phyloP scores from a whole-genome alignment of 2,888 invertebrate species.

The Drosophila paracracens region DNA sequence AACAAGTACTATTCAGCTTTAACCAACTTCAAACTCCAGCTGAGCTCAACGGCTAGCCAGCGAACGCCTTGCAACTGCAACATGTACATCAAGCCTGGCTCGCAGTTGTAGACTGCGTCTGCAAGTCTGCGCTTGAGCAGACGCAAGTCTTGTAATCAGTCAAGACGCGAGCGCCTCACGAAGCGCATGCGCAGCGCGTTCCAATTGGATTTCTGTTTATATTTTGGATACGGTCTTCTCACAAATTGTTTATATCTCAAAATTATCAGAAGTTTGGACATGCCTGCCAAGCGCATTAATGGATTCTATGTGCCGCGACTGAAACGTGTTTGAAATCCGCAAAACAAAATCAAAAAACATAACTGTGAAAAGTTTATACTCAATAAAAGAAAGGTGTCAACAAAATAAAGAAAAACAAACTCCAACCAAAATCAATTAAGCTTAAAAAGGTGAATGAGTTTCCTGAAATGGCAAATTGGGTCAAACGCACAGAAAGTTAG shows the following conservation, averaged over 20 bases:
- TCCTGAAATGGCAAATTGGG: constrained; percentile 59
- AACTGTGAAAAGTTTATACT: constrained; percentile 29
- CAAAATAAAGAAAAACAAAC: constrained; percentile 27
- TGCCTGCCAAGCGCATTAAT: constrained; percentile 47
- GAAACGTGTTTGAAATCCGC: constrained; percentile 71
- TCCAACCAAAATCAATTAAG: constrained; percentile 26
- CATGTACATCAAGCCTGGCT: constrained; percentile 9
- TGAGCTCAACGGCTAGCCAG: neutral
- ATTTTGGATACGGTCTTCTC: neutral
- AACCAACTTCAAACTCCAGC: neutral
- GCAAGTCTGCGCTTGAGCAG: constrained; percentile 19
- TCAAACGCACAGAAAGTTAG: constrained; percentile 66
- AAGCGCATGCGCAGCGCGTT: constrained; percentile 65
- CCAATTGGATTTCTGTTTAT: neutral
- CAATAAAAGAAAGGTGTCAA: constrained; percentile 34
- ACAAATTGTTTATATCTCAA: neutral
- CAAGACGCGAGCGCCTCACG: constrained; percentile 48
- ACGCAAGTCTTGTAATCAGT: constrained; percentile 43
- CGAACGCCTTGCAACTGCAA: constrained; percentile 13
- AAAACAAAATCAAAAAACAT: constrained; percentile 32
- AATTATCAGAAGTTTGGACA: constrained; percentile 23
- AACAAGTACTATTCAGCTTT: neutral
- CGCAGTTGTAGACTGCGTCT: neutral
- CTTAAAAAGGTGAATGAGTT: constrained; percentile 68
- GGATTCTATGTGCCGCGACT: constrained; percentile 60